These are phyloP conservation scores for Tridacna gigas DNA, from an alignment of 2,888 invertebrate genomes.

Conservation along the genomic window DNA sequence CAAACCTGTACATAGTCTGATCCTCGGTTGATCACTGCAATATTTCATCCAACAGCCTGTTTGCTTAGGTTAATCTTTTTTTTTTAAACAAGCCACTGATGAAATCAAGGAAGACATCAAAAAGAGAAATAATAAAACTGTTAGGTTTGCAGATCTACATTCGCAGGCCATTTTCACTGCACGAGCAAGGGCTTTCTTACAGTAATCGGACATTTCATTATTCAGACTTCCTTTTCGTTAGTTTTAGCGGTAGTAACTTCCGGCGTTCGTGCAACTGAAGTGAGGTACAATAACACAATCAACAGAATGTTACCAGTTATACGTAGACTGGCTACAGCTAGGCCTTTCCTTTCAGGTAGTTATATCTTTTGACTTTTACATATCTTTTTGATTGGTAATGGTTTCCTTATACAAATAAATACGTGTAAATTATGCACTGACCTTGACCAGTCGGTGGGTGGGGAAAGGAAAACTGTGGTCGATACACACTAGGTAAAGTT, in stretches of 20 bases:
- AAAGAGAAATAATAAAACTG: too few species aligned
- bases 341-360: background rate
- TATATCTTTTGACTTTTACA: too few species aligned
- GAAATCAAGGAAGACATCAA: background rate
- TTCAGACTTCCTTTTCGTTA: background rate
- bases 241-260: background rate
- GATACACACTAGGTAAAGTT: too few species aligned
- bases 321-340: background rate
- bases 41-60: background rate
- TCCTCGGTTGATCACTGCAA: background rate
- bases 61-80: background rate
- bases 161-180: background rate
- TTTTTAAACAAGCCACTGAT: background rate
- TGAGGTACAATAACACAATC: background rate
- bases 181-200: background rate
- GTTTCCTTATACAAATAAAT: background rate
- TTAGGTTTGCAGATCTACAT: too few species aligned
- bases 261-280: slow-evolving; percentile 6
- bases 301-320: slow-evolving; percentile 6
- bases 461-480: too few species aligned
- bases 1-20: background rate
- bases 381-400: background rate
- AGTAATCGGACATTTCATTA: background rate
- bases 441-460: too few species aligned
- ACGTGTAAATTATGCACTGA: background rate